These are phyloP conservation scores for Prosapia bicincta DNA, from an alignment of 2,888 invertebrate species.

Conservation along the genomic window DNA sequence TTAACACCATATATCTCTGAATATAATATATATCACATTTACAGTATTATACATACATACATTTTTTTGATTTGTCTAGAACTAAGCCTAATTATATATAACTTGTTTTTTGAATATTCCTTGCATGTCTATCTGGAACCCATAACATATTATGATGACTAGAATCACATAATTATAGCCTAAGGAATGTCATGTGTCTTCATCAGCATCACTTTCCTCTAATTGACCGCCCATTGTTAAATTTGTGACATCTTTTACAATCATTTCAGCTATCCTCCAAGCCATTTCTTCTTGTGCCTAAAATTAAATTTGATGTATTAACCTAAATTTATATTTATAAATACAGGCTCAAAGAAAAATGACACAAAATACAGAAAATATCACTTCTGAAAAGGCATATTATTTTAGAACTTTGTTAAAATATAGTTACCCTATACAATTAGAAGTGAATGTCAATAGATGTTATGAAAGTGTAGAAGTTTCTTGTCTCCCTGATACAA, in stretches of 20 bases:
- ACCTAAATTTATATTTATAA: too few relatives aligned
- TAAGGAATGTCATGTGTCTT: conserved; percentile 2
- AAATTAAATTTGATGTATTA: conserved; percentile 27
- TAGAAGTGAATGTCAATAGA: too few relatives aligned
- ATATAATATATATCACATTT: not conserved
- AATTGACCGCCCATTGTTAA: conserved; percentile 61
- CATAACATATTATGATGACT: not conserved
- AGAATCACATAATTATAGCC: not conserved
- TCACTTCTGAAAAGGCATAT: too few relatives aligned
- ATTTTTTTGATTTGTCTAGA: not conserved
- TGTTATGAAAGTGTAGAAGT: too few relatives aligned
- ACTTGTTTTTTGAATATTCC: not conserved
- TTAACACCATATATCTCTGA: too few relatives aligned
- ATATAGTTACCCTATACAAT: too few relatives aligned
- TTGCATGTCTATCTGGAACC: not conserved
- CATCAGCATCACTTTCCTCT: conserved; percentile 17
- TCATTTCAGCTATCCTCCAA: conserved; percentile 96
- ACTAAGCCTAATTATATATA: not conserved
- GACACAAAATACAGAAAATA: too few relatives aligned
- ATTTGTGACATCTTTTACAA: conserved; percentile 90
- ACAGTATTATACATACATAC: too few relatives aligned
- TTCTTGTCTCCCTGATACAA: too few relatives aligned
- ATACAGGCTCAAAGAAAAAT: too few relatives aligned
- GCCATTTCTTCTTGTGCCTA: conserved; percentile 91
- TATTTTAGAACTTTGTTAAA: too few relatives aligned